Evolutionary conservation across 2,797 vertebrate genomes (phyloP), one percentile per base, ranked within the genome.

Genomic region (Coregonus suidteri): DNA sequence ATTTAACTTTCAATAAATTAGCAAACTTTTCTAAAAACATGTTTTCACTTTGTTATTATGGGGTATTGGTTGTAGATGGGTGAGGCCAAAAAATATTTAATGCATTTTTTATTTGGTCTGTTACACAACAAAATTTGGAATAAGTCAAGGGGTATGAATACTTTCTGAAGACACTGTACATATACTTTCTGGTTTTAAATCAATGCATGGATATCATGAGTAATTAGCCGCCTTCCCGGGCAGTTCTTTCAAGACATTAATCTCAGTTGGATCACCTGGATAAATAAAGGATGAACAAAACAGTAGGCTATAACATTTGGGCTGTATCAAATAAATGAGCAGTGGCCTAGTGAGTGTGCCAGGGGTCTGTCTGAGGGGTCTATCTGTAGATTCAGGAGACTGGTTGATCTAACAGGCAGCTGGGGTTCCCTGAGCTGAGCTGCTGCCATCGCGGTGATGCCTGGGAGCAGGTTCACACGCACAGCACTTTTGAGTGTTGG

Each of bases 381-480:
- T 65, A 13, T 59, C 4, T 65, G 62, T 13, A 65, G 2, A 65
- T 25, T 11, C 62, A 65, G 62, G 62, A 30, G 25, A 13, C 18
- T 11, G 7, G 20, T 20, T 64, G n/a, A 64, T n/a, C 54, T 20
- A 9, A 20, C 59, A 52, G 65, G 31, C 64, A 75, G 64, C 64
- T 75, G 62, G 41, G 64, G 41, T n/a, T 62, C 74, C 41, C 41
- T 47, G 41, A 11, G n/a, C 37, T 41, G 41, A 75, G 74, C 74
- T 75, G 74, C 20, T 68, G 64, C 74, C 18, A 51, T 68, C 7
- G 9, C 41, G 53, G 74, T 67, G 47, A 68, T 53, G n/a, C 0
- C 35, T 64, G 74, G 20, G 47, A 75, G 35, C 25, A 65, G 74
- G 74, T 66, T 67, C 52, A 34, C 16, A 41, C 62, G 34, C 20